Evolutionary conservation across 2,888 invertebrate species (phyloP), one percentile per base, ranked within the genome.

Genomic region (Eulithis prunata): DNA sequence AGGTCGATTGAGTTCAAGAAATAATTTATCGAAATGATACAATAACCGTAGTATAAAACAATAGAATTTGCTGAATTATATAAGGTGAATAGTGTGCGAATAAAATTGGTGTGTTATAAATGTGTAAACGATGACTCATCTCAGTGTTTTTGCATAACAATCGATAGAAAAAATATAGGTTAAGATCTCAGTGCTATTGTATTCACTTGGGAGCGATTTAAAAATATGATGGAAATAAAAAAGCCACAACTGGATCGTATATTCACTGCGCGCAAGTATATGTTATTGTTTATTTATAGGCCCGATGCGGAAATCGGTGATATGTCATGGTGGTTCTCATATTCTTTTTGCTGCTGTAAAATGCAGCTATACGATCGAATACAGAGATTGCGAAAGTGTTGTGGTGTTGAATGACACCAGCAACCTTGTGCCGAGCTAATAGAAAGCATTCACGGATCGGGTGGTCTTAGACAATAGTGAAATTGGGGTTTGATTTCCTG

Each of bases 111-210:
- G 80, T 83, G 75, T 71, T 74, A 74, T 72, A 71, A 73, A 78
- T 83, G 83, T 85, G 80, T 75, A 68, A 75, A 81, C 70, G 75
- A 84, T 89, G 87, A 89, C 80, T 88, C 87, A 89, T 85, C 64
- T 73, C 74, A 81, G 88, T 91, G 90, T 91, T 91, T 91, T 91
- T 89, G 91, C 91, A 90, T 90, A 91, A 91, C 90, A 93, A 93
- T 93, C 91, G 90, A 93, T 93, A 87, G 85, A 87, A 87, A 85
- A 87, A 87, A 92, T 91, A 90, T 91, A 92, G 93, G 92, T 93
- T 92, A 92, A 91, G 86, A 91, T 88, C 86, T 89, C 78, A 81
- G 84, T 84, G 85, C 82, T 87, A 85, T 88, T 89, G 86, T 88
- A 85, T 89, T 85, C 83, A 75, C 79, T 83, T 86, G 76, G 72